Evolutionary conservation across 1,140 invertebrate genomes (phyloP).

Genomic region (Drosophila pruinosa): DNA sequence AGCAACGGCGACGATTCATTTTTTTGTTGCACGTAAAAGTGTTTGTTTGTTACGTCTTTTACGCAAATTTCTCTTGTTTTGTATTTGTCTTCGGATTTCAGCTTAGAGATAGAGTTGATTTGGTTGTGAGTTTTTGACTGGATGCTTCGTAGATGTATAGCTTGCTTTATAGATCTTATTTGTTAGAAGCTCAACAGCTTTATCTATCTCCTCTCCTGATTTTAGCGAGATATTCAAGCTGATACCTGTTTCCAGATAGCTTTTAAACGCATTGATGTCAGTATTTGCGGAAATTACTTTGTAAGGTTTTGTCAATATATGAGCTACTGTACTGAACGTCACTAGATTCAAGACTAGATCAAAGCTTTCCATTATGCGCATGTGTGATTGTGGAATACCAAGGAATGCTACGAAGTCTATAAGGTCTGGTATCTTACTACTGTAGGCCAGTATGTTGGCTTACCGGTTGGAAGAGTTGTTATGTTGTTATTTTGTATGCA

Average conservation of each 20-base stretch:
- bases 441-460: conserved; percentile 82
- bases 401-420: conserved; percentile 75
- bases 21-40: too few species aligned
- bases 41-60: too few species aligned
- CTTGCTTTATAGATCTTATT: conserved; percentile 19
- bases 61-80: not conserved
- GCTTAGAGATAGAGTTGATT: not conserved
- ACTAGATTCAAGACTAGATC: conserved; percentile 34
- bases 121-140: not conserved
- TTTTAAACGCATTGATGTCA: conserved; percentile 33
- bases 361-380: conserved; percentile 2
- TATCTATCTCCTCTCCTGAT: conserved; percentile 29
- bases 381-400: too few species aligned
- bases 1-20: too few species aligned
- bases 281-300: conserved; percentile 32
- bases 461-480: conserved; percentile 53
- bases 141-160: not conserved
- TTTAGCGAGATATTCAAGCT: conserved; percentile 26
- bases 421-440: conserved; percentile 73
- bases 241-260: conserved; percentile 25
- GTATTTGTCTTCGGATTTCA: not conserved
- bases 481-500: conserved; percentile 39
- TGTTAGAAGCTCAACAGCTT: conserved; percentile 28
- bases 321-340: conserved; percentile 15
- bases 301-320: conserved; percentile 5